A percentile compares a stretch with the other conserved stretches of the same genome.
phyloP scores from a whole-genome alignment of 2,113 vertebrate genomes.

The Phaetusa simplex region DNA sequence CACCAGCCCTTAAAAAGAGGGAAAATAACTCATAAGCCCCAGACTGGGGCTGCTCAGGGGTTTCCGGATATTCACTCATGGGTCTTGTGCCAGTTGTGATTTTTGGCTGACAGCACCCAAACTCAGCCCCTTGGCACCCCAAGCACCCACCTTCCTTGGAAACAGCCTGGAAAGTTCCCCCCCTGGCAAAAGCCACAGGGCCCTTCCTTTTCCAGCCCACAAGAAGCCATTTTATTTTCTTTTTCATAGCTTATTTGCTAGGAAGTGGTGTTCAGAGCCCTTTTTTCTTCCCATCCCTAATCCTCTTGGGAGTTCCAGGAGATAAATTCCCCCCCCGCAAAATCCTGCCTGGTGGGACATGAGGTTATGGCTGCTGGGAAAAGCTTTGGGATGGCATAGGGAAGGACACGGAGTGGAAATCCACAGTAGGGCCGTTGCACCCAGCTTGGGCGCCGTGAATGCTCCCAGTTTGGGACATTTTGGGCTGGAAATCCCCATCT shows the following conservation, averaged over 20 bases:
- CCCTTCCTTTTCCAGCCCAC: not conserved
- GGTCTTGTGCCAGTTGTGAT: accelerated
- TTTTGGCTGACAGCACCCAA: not conserved
- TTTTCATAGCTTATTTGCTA: not conserved
- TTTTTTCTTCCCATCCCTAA: not conserved
- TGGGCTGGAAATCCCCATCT: not conserved
- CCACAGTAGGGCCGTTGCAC: accelerated
- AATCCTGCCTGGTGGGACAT: accelerated
- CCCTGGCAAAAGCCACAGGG: not conserved
- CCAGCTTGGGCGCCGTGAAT: accelerated
- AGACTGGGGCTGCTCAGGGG: not conserved
- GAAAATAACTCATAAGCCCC: not conserved
- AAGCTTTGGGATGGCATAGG: not conserved
- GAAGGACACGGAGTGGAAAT: accelerated
- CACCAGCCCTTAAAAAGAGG: not conserved
- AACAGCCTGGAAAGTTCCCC: not conserved
- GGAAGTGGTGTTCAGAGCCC: not conserved
- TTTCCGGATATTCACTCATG: not conserved
- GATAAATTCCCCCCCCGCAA: not conserved
- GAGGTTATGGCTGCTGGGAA: not conserved
- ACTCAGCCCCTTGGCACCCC: accelerated
- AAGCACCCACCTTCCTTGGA: not conserved
- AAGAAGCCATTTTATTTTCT: not conserved
- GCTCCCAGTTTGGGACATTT: not conserved
- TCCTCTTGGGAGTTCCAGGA: not conserved